Conservation (phyloP, 2,888 invertebrate species). For the Troides oblongomaculatus region DNA sequence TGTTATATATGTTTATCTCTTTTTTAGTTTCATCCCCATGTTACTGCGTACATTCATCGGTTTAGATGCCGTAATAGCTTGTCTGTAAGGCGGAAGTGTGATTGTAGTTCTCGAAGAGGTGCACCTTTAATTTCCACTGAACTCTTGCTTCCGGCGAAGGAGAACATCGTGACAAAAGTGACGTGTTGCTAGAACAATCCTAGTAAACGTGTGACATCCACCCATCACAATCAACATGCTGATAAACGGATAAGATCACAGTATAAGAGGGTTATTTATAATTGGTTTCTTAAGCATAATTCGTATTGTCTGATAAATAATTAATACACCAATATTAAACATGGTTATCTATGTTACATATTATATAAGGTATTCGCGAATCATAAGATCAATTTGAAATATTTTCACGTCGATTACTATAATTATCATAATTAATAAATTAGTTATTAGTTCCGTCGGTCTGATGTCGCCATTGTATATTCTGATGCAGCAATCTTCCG, state of each 20-base stretch:
- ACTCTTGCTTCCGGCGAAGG: too few relatives aligned
- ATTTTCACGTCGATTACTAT: constrained; percentile 13
- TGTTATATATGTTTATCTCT: constrained; percentile 10
- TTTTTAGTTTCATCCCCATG: constrained; percentile 8
- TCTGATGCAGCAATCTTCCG: background rate
- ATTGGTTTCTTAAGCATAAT: background rate
- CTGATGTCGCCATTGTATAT: background rate
- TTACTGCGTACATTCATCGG: constrained; percentile 4
- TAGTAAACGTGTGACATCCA: too few relatives aligned
- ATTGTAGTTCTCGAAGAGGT: too few relatives aligned
- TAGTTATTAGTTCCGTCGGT: constrained; percentile 16
- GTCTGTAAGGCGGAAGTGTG: too few relatives aligned
- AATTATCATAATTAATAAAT: background rate
- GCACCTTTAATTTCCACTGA: too few relatives aligned
- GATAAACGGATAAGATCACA: too few relatives aligned
- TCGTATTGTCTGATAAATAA: constrained; percentile 17
- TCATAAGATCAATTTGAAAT: background rate
- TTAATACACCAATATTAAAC: constrained; percentile 2
- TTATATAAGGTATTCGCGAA: background rate
- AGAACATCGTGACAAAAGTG: too few relatives aligned
- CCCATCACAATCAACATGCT: too few relatives aligned
- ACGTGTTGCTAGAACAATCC: too few relatives aligned
- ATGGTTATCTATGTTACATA: constrained; percentile 5
- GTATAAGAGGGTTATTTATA: background rate
- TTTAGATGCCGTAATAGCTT: too few relatives aligned